A percentile compares a stretch with the other conserved stretches of the same genome.
Conservation (phyloP, 92 coral and sea anemone species). For the Plumapathes pennacea region DNA sequence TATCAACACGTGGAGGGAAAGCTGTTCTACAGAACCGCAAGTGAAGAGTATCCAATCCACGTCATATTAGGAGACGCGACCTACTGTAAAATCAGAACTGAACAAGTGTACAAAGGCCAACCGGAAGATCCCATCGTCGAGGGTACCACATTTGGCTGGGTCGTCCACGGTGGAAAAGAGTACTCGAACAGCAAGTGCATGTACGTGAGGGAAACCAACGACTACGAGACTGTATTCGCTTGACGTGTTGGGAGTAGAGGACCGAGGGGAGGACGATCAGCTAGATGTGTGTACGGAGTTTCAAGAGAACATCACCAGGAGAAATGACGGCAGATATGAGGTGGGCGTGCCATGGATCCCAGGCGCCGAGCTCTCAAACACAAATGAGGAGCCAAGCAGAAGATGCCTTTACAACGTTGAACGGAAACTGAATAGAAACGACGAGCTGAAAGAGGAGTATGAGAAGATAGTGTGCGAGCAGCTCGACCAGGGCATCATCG, state of each 20-base stretch:
- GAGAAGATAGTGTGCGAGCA: slow-evolving; percentile 25
- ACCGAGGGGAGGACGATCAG: slow-evolving; percentile 35
- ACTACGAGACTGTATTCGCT: slow-evolving; percentile 32
- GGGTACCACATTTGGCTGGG: slow-evolving; percentile 64
- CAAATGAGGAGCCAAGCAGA: slow-evolving; percentile 36
- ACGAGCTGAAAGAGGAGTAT: slow-evolving; percentile 19
- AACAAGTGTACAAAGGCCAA: slow-evolving; percentile 35
- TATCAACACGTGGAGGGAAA: slow-evolving; percentile 47
- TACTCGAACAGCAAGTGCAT: slow-evolving; percentile 45
- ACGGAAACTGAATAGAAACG: slow-evolving; percentile 16
- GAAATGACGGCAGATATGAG: slow-evolving; percentile 33
- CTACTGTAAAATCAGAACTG: slow-evolving; percentile 34
- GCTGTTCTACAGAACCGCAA: slow-evolving; percentile 26
- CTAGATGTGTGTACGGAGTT: slow-evolving; percentile 36
- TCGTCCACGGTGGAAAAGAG: slow-evolving; percentile 51
- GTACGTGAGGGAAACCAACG: slow-evolving; percentile 23
- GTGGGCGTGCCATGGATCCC: slow-evolving; percentile 24
- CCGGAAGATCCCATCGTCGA: slow-evolving; percentile 55
- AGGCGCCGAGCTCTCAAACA: slow-evolving; percentile 3
- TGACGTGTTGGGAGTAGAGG: slow-evolving; percentile 51
- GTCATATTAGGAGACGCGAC: slow-evolving; percentile 35
- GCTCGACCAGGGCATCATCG: slow-evolving; percentile 34
- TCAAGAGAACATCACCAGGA: slow-evolving; percentile 13
- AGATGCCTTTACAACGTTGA: slow-evolving; percentile 6
- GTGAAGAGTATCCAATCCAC: slow-evolving; percentile 50